phyloP scores from a whole-genome alignment of 1,140 invertebrate genomes.

The Saccostrea glomerata region DNA sequence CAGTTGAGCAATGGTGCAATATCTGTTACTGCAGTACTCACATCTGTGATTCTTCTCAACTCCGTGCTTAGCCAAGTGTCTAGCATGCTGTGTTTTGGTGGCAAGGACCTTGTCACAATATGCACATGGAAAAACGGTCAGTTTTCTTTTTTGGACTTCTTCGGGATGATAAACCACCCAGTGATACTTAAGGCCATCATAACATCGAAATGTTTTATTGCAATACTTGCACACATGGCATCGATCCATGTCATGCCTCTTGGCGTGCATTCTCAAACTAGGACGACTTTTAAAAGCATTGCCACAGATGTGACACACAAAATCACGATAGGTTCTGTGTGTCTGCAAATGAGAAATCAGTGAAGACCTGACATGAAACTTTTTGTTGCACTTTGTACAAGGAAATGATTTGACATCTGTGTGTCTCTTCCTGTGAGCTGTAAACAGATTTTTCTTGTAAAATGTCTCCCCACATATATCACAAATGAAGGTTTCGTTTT shows the following conservation, averaged over 20 bases:
- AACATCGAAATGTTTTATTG: conserved; percentile 44
- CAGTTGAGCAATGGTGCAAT: conserved; percentile 40
- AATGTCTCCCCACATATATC: conserved; percentile 48
- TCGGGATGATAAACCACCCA: conserved; percentile 41
- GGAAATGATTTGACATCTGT: conserved; percentile 22
- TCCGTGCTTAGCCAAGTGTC: conserved; percentile 49
- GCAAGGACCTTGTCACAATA: conserved; percentile 48
- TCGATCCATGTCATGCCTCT: conserved; percentile 38
- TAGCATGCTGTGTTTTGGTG: conserved; percentile 41
- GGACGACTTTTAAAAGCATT: conserved; percentile 47
- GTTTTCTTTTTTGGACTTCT: background rate
- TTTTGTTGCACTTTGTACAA: conserved; percentile 47
- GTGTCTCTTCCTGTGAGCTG: conserved; percentile 27
- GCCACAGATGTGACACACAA: conserved; percentile 52
- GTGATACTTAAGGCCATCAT: conserved; percentile 52
- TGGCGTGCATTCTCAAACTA: conserved; percentile 40
- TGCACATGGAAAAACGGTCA: conserved; percentile 49
- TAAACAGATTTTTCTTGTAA: conserved; percentile 26
- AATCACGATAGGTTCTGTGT: conserved; percentile 44
- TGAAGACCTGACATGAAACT: conserved; percentile 34
- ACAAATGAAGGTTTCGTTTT: conserved; percentile 19
- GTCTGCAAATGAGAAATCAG: conserved; percentile 44
- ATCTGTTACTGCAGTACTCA: conserved; percentile 37
- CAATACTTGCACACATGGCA: conserved; percentile 51
- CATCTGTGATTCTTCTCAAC: conserved; percentile 39